These are phyloP conservation scores for Caenorhabditis elegans DNA, from an alignment of 1,140 invertebrate genomes.

Conservation along the genomic window WBcel235 BX284605.5:14117501-14118000, in stretches of 20 bases:
- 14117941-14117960: no score
- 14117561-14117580: not conserved
- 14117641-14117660: not conserved
- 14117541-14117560: not conserved
- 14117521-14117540: not conserved
- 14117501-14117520: slow-evolving; percentile 30
- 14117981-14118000: no score
- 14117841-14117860: no score
- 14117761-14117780: slow-evolving; percentile 41
- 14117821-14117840: no score
- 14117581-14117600: not conserved
- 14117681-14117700: slow-evolving; percentile 9
- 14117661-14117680: no score
- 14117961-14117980: no score
- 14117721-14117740: slow-evolving; percentile 61
- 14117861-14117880: no score
- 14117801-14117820: no score
- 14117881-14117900: no score
- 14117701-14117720: slow-evolving; percentile 41
- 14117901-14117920: no score
- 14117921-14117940: no score
- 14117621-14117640: slow-evolving; percentile 16
- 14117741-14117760: slow-evolving; percentile 63
- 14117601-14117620: slow-evolving; percentile 23
- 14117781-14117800: no score